A percentile compares a stretch with the other conserved stretches of the same genome.
Conservation (phyloP, 2,113 vertebrate genomes). For the Machaerirhynchus nigripectus region DNA sequence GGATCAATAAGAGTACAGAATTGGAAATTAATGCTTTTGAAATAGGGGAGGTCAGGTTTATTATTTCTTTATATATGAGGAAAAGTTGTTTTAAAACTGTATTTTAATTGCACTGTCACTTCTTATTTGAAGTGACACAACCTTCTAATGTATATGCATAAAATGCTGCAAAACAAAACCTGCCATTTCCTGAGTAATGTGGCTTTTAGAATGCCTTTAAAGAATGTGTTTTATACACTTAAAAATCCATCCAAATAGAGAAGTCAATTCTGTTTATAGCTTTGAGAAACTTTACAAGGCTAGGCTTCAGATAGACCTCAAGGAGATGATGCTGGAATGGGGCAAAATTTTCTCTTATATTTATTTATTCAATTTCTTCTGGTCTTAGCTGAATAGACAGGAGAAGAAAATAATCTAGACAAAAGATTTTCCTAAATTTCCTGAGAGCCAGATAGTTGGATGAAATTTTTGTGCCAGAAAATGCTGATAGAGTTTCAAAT, state of each 20-base stretch:
- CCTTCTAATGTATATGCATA: neutral
- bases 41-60: neutral
- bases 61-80: neutral
- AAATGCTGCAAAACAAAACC: neutral
- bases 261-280: neutral
- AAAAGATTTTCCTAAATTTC: neutral
- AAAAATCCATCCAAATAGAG: neutral
- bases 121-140: neutral
- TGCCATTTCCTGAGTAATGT: neutral
- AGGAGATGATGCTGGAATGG: neutral
- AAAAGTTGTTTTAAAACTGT: neutral
- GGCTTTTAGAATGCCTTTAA: neutral
- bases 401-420: neutral
- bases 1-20: neutral
- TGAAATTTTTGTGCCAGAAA: neutral
- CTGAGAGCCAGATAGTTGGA: neutral
- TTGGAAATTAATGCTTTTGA: neutral
- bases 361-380: neutral
- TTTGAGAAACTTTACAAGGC: neutral
- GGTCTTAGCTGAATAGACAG: neutral
- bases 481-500: neutral
- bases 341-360: neutral
- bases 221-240: neutral
- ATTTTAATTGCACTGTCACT: neutral
- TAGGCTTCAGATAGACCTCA: neutral